Conservation (phyloP, 2,113 vertebrate species). For the Thamnophis sirtalis region DNA sequence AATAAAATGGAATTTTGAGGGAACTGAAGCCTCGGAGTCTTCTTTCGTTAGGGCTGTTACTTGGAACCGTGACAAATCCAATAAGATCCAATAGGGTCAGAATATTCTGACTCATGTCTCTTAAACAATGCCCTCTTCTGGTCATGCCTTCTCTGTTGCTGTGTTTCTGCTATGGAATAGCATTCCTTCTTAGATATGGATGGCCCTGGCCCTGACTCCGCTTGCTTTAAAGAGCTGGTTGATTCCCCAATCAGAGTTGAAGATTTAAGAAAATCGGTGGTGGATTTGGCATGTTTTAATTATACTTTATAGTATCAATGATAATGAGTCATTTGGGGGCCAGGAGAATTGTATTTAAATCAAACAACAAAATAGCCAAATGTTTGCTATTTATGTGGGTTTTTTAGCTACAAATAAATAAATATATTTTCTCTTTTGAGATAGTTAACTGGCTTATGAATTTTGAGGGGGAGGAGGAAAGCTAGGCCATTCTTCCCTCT, state of each 20-base stretch:
- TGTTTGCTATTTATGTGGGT: neutral
- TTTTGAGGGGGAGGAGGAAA: rapidly evolving
- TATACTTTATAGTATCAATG: neutral
- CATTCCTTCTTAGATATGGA: neutral
- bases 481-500: neutral
- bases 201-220: too few species aligned
- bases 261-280: neutral
- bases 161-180: neutral
- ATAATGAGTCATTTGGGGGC: neutral
- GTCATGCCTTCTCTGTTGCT: neutral
- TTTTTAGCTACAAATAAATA: neutral
- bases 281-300: neutral
- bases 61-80: neutral
- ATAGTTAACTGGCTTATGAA: neutral
- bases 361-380: neutral
- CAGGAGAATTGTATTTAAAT: neutral
- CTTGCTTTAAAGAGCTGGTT: neutral
- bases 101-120: neutral
- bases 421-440: neutral
- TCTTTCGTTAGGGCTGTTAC: too few species aligned
- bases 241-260: neutral
- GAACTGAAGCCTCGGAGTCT: too few species aligned
- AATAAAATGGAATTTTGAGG: too few species aligned
- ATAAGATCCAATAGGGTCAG: neutral
- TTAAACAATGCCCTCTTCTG: neutral